Evolutionary conservation across 2,797 vertebrate species (phyloP).

Genomic region (Urocyon cinereoargenteus): DNA sequence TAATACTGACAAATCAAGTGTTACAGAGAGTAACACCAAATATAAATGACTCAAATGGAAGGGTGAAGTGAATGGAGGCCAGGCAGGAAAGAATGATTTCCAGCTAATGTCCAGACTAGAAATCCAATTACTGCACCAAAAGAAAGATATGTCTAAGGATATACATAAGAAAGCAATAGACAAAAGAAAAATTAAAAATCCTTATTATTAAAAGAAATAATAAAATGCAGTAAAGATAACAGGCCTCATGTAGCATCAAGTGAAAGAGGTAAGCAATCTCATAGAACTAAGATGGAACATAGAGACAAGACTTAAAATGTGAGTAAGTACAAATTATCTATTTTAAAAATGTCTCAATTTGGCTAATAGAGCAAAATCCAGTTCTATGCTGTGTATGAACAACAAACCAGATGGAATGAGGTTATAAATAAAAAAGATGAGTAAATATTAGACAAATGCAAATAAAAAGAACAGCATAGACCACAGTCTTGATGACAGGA

Average conservation of each 20-base stretch:
- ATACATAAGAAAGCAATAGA: neutral
- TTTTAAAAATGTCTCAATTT: neutral
- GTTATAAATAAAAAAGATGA: neutral
- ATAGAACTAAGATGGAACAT: neutral
- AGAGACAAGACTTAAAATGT: neutral
- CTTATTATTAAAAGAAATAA: neutral
- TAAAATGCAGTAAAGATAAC: neutral
- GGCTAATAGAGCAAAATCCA: neutral
- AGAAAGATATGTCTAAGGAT: neutral
- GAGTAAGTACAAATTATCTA: neutral
- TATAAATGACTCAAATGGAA: neutral
- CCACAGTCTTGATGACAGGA: neutral
- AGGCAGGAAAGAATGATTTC: neutral
- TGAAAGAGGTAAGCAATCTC: neutral
- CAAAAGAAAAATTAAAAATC: neutral
- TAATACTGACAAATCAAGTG: neutral
- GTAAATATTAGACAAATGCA: neutral
- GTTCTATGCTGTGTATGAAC: neutral
- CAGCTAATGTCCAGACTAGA: neutral
- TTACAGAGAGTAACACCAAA: neutral
- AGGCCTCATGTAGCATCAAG: neutral
- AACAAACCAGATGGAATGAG: neutral
- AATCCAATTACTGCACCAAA: neutral
- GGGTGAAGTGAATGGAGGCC: neutral
- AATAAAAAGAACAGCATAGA: neutral